Conservation (phyloP, 2,888 invertebrate species). For the Andrena bucephala region DNA sequence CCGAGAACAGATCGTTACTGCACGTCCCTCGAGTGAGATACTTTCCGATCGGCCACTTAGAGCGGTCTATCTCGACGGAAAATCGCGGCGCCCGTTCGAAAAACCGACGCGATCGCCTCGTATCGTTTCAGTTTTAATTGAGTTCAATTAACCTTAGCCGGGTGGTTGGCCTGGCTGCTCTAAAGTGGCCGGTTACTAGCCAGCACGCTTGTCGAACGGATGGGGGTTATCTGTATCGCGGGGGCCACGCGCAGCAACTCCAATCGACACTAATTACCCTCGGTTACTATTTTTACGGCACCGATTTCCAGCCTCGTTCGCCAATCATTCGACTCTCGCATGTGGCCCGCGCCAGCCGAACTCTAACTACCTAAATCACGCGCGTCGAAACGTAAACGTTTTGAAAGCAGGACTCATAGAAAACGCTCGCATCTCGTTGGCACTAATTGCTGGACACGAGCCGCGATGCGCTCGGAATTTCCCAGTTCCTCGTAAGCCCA, state of each 20-base stretch:
- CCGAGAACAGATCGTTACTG: not conserved
- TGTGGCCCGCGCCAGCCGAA: slow-evolving; percentile 5
- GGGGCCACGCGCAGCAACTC: slow-evolving; percentile 55
- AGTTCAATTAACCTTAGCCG: slow-evolving; percentile 69
- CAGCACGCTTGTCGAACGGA: slow-evolving; percentile 35
- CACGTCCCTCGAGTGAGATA: not conserved
- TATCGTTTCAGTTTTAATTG: slow-evolving; percentile 66
- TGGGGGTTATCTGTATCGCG: slow-evolving; percentile 49
- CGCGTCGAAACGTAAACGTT: not conserved
- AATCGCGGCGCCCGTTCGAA: slow-evolving; percentile 28
- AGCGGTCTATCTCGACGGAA: not conserved
- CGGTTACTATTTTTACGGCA: slow-evolving; percentile 51
- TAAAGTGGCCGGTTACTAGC: slow-evolving; percentile 40
- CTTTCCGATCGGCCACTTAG: not conserved
- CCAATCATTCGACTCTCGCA: not conserved
- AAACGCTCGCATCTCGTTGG: slow-evolving; percentile 19
- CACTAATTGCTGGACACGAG: slow-evolving; percentile 38
- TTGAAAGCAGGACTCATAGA: slow-evolving; percentile 34
- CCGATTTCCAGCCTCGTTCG: slow-evolving; percentile 55
- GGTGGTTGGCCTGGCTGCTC: slow-evolving; percentile 24
- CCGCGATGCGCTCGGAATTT: slow-evolving; percentile 48
- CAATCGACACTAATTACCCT: slow-evolving; percentile 68
- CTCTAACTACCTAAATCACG: slow-evolving; percentile 15
- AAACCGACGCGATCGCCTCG: slow-evolving; percentile 13
- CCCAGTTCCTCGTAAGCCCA: slow-evolving; percentile 5